phyloP scores from a whole-genome alignment of 2,888 invertebrate genomes.

The Anthophora plumipes region DNA sequence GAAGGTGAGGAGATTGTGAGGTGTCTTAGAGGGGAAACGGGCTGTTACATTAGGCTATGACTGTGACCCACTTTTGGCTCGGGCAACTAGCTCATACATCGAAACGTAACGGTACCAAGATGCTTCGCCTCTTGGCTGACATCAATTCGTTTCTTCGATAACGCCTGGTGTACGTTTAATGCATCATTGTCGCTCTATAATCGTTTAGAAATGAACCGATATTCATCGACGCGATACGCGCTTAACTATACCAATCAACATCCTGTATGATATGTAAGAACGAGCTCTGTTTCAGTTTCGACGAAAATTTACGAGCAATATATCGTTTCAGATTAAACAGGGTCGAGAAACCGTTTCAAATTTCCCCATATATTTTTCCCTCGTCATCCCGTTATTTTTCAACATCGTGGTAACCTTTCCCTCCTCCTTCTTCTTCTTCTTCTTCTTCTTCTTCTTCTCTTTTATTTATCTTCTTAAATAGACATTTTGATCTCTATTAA shows the following conservation, averaged over 20 bases:
- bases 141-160: constrained; percentile 78
- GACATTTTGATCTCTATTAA: constrained; percentile 3
- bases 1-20: constrained; percentile 63
- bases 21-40: constrained; percentile 73
- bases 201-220: constrained; percentile 19
- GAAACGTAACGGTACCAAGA: constrained; percentile 83
- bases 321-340: background rate
- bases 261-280: background rate
- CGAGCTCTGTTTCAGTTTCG: background rate
- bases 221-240: background rate
- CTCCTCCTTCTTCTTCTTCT: no score
- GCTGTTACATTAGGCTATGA: constrained; percentile 81
- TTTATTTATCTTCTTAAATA: background rate
- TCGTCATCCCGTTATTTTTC: constrained; percentile 53
- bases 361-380: background rate
- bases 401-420: no score
- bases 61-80: constrained; percentile 83
- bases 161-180: constrained; percentile 39
- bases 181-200: constrained; percentile 12
- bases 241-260: no score
- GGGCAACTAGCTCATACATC: constrained; percentile 82
- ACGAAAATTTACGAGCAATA: background rate
- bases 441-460: no score
- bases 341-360: background rate
- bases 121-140: constrained; percentile 78